phyloP scores from a whole-genome alignment of 2,113 vertebrate genomes.

The Onychostruthus taczanowskii region DNA sequence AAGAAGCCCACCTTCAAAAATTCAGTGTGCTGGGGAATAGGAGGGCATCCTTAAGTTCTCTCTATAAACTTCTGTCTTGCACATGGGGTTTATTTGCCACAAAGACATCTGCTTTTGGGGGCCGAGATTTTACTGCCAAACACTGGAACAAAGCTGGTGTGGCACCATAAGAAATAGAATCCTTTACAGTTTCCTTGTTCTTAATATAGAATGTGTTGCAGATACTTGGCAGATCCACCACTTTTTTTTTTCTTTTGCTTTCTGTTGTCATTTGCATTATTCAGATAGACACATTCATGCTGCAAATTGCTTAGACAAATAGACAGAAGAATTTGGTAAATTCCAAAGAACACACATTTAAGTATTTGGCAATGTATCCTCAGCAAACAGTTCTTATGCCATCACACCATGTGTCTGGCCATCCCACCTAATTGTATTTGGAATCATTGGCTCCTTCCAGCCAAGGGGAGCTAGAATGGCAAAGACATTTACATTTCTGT shows the following conservation, averaged over 20 bases:
- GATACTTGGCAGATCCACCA: neutral
- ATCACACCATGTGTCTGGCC: neutral
- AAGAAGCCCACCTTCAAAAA: neutral
- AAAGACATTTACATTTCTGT: accelerated
- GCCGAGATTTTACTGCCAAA: neutral
- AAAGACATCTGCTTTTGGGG: neutral
- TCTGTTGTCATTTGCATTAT: neutral
- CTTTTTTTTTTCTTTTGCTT: neutral
- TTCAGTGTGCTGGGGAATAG: neutral
- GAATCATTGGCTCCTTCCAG: neutral
- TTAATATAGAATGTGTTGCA: neutral
- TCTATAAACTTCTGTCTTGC: neutral
- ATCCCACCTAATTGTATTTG: neutral
- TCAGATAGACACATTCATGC: neutral
- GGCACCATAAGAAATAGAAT: neutral
- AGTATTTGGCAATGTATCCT: neutral
- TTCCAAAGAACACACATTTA: neutral
- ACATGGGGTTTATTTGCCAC: neutral
- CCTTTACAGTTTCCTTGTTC: neutral
- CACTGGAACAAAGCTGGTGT: neutral
- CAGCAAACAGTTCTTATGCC: neutral
- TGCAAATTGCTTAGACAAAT: neutral
- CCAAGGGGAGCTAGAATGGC: neutral
- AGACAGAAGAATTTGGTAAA: neutral
- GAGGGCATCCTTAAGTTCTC: neutral